Percentiles rank a stretch among this genome's conserved stretches.
Conservation (phyloP, 2,797 vertebrate species). For the Sebastes dallii region DNA sequence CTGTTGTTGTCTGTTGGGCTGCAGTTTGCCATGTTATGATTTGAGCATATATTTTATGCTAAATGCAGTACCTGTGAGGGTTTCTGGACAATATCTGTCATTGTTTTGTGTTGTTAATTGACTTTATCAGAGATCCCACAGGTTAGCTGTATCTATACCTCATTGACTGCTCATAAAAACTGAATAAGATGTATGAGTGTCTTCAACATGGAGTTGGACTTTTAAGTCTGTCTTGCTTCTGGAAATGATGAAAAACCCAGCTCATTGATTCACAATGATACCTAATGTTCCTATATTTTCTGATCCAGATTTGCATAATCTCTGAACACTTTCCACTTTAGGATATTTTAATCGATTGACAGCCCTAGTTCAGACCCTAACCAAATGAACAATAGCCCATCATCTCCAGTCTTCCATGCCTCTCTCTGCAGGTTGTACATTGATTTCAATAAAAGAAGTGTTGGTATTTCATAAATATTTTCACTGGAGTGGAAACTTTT, state of each 20-base stretch:
- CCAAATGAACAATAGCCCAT: neutral
- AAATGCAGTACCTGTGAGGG: no score
- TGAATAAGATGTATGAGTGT: neutral
- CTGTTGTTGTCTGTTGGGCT: no score
- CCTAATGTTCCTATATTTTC: conserved; percentile 66
- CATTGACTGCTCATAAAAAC: neutral
- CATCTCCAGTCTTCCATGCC: neutral
- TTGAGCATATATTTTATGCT: no score
- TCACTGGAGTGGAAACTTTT: neutral
- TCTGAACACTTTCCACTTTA: neutral
- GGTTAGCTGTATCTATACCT: neutral
- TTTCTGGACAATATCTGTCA: no score
- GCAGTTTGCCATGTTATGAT: no score
- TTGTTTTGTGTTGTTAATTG: no score
- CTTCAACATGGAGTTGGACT: neutral
- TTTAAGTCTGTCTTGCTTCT: conserved; percentile 12
- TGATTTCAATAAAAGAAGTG: neutral
- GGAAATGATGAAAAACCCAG: conserved; percentile 74
- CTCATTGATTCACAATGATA: conserved; percentile 73
- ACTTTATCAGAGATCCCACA: neutral
- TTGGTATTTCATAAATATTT: neutral
- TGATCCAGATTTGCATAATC: conserved; percentile 54
- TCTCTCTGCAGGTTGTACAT: neutral
- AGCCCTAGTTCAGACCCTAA: neutral
- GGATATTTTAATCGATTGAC: no score